phyloP scores from a whole-genome alignment of 2,888 invertebrate genomes.

The Palloptera scutellata region DNA sequence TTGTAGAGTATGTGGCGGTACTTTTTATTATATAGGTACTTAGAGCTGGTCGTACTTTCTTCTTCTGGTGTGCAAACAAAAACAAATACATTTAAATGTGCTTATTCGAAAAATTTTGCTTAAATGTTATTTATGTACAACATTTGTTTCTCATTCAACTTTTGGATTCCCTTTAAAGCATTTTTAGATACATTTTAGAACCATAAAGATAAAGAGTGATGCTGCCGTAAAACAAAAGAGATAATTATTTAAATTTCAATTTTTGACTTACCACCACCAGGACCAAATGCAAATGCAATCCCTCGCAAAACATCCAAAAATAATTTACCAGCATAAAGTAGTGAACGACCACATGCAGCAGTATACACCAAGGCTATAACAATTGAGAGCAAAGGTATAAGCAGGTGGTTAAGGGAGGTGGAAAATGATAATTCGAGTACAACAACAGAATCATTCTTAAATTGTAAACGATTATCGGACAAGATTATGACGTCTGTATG shows the following conservation, averaged over 20 bases:
- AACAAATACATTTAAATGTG: too few species aligned
- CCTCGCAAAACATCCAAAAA: constrained; percentile 87
- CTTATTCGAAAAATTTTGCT: too few species aligned
- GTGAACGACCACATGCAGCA: constrained; percentile 72
- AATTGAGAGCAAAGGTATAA: constrained; percentile 17
- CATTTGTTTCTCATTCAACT: too few species aligned
- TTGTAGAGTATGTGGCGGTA: too few species aligned
- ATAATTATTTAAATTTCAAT: constrained; percentile 24
- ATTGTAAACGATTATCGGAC: too few species aligned
- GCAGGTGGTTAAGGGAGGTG: neutral
- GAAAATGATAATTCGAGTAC: neutral
- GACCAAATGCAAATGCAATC: constrained; percentile 77
- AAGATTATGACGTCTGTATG: too few species aligned
- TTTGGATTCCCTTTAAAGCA: too few species aligned
- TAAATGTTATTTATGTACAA: too few species aligned
- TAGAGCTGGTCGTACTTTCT: too few species aligned
- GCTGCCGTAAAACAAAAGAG: neutral
- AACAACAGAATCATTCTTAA: neutral
- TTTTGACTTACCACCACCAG: constrained; percentile 71
- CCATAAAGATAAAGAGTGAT: too few species aligned
- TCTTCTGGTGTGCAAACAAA: too few species aligned
- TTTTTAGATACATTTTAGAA: neutral
- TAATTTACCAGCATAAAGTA: constrained; percentile 82
- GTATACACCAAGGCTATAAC: constrained; percentile 75
- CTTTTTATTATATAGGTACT: too few species aligned